These are phyloP conservation scores for Volucella bombylans DNA, from an alignment of 2,888 invertebrate species.

Conservation along the genomic window DNA sequence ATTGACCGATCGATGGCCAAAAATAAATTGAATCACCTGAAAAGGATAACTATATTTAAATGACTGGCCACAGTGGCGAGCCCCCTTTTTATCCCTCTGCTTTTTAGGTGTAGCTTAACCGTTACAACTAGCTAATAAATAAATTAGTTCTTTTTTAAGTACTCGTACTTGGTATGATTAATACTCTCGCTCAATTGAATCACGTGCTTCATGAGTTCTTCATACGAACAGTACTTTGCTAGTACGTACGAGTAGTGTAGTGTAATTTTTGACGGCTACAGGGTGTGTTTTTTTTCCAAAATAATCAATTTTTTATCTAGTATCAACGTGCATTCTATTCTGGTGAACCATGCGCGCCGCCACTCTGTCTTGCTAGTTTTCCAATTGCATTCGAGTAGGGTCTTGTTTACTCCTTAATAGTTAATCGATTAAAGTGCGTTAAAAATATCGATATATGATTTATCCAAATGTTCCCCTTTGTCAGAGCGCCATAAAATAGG, in stretches of 20 bases:
- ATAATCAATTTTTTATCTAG: slow-evolving; percentile 61
- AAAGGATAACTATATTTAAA: slow-evolving; percentile 62
- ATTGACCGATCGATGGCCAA: slow-evolving; percentile 57
- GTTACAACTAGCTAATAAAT: slow-evolving; percentile 59
- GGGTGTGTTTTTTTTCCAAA: slow-evolving; percentile 47
- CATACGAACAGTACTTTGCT: slow-evolving; percentile 6
- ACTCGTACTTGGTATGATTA: slow-evolving; percentile 56
- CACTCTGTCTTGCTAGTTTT: slow-evolving; percentile 53
- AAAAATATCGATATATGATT: slow-evolving; percentile 28
- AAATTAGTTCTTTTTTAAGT: slow-evolving; percentile 55
- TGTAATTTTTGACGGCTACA: background rate
- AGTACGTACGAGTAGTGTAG: slow-evolving; percentile 8
- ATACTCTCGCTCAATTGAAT: slow-evolving; percentile 63
- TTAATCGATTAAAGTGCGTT: slow-evolving; percentile 40
- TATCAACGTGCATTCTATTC: slow-evolving; percentile 31
- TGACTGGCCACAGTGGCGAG: slow-evolving; percentile 55
- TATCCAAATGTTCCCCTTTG: slow-evolving; percentile 54
- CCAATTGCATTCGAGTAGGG: slow-evolving; percentile 21
- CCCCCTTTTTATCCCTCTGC: slow-evolving; percentile 55
- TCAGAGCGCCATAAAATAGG: slow-evolving; percentile 52
- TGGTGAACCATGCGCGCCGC: background rate
- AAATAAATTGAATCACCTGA: slow-evolving; percentile 70
- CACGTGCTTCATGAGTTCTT: slow-evolving; percentile 48
- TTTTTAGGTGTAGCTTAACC: slow-evolving; percentile 15
- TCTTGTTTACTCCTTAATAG: slow-evolving; percentile 14